Evolutionary conservation across 2,888 invertebrate genomes (phyloP).

Genomic region (Mesopsocus fuscifrons): DNA sequence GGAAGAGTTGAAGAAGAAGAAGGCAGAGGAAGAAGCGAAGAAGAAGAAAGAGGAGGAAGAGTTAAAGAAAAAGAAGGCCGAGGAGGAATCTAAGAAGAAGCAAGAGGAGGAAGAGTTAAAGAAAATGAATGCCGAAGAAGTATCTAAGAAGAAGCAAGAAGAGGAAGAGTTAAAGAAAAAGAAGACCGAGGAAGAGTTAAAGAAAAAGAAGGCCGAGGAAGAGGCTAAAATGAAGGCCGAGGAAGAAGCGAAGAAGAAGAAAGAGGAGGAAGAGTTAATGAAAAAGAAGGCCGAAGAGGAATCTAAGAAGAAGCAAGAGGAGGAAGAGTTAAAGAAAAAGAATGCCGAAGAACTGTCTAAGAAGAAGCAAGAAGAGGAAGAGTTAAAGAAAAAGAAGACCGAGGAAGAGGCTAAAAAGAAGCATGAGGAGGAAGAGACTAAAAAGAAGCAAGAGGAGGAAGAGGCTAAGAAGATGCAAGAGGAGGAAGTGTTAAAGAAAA

Average conservation of each 20-base stretch:
- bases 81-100: constrained; percentile 11
- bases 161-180: constrained; percentile 11
- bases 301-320: constrained; percentile 23
- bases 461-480: constrained; percentile 22
- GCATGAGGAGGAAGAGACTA: constrained; percentile 21
- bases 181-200: constrained; percentile 11
- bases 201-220: constrained; percentile 12
- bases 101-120: constrained; percentile 12
- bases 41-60: constrained; percentile 10
- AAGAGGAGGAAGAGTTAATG: constrained; percentile 12
- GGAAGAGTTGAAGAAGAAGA: constrained; percentile 8
- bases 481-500: constrained; percentile 16
- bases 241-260: constrained; percentile 12
- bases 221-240: constrained; percentile 13
- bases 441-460: constrained; percentile 16
- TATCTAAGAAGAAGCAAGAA: constrained; percentile 10
- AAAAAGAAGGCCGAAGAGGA: constrained; percentile 22
- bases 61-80: constrained; percentile 10
- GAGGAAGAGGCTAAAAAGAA: constrained; percentile 17
- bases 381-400: constrained; percentile 13
- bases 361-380: constrained; percentile 13
- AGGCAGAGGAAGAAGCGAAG: constrained; percentile 12
- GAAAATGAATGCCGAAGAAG: constrained; percentile 12
- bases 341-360: constrained; percentile 12
- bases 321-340: constrained; percentile 15